These are phyloP conservation scores for Belgica antarctica DNA, from an alignment of 2,888 invertebrate species.

Conservation along the genomic window DNA sequence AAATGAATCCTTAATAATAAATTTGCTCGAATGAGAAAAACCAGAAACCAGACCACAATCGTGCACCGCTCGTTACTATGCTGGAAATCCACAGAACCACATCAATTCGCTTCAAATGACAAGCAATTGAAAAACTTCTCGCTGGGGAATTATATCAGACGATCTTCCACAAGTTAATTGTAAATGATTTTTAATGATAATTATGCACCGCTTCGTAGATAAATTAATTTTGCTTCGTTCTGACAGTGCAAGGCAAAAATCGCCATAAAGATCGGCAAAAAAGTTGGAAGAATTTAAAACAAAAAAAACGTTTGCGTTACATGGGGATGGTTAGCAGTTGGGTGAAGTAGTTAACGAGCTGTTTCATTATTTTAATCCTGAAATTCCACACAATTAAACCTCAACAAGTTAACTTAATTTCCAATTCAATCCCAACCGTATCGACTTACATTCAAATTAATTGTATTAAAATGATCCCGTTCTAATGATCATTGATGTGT, in stretches of 20 bases:
- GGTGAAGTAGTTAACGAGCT: no score
- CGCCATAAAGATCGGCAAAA: no score
- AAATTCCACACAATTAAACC: no score
- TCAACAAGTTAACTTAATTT: no score
- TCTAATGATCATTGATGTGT: constrained; percentile 27
- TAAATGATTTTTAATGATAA: constrained; percentile 36
- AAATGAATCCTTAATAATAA: constrained; percentile 14
- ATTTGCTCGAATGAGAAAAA: neutral
- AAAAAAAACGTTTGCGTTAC: neutral
- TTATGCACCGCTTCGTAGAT: constrained; percentile 17
- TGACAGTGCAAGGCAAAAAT: no score
- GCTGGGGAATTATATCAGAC: constrained; percentile 18
- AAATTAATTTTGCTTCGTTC: neutral
- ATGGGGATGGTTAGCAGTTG: no score
- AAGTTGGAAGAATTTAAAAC: neutral
- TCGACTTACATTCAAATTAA: constrained; percentile 1
- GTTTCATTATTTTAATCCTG: no score
- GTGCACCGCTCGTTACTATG: neutral
- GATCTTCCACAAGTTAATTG: neutral
- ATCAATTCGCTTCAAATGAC: neutral
- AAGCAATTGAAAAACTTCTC: neutral
- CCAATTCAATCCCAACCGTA: no score
- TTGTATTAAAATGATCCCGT: constrained; percentile 25
- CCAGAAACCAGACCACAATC: constrained; percentile 11
- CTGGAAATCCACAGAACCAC: neutral